Percentiles rank a stretch among this genome's conserved stretches.
Conservation (phyloP, 2,113 vertebrate genomes). For the Thunnus maccoyii region DNA sequence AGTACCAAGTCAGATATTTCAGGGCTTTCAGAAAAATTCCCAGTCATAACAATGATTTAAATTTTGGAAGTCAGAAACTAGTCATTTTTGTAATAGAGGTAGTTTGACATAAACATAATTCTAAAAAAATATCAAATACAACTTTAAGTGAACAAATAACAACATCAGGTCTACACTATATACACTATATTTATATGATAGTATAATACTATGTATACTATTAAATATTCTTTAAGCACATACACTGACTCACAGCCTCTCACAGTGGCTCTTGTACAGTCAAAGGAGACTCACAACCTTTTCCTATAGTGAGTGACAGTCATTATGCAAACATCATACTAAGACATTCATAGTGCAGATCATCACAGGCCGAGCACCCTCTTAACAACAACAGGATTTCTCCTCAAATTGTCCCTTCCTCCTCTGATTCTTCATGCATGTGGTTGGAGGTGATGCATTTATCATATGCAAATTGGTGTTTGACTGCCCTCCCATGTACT, state of each 20-base stretch:
- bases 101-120: no score
- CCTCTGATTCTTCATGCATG: conserved; percentile 1
- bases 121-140: no score
- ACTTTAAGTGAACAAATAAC: no score
- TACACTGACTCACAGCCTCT: not conserved
- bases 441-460: conserved; percentile 25
- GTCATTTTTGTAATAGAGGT: no score
- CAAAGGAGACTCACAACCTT: not conserved
- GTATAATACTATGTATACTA: no score
- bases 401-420: conserved; percentile 2
- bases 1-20: no score
- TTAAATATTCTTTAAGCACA: not conserved
- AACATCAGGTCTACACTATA: no score
- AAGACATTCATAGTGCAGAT: conserved; percentile 8
- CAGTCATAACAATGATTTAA: no score
- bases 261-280: not conserved
- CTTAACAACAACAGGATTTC: conserved; percentile 13
- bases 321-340: conserved; percentile 12
- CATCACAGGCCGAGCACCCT: conserved; percentile 16
- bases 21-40: no score
- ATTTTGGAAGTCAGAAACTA: no score
- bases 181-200: no score
- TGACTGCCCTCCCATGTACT: conserved; percentile 39
- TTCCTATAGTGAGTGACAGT: not conserved
- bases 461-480: conserved; percentile 46